These are phyloP conservation scores for Volucella zonaria DNA, from an alignment of 2,888 invertebrate genomes.

Conservation along the genomic window DNA sequence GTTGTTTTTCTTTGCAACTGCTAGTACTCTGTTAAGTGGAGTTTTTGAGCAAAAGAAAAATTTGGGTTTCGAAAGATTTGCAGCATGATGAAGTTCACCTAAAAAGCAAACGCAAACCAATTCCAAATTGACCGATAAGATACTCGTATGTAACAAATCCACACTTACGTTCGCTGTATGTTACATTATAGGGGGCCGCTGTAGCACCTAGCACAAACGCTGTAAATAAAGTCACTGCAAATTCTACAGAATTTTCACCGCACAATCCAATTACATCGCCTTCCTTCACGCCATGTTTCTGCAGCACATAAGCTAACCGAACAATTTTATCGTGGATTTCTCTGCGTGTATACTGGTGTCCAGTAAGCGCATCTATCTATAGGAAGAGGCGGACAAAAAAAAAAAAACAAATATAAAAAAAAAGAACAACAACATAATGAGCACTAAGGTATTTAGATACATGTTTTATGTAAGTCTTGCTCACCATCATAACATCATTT, in stretches of 20 bases:
- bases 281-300: conserved; percentile 82
- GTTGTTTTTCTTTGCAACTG: conserved; percentile 83
- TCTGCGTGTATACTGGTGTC: conserved; percentile 77
- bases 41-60: conserved; percentile 87
- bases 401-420: too few relatives aligned
- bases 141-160: neutral
- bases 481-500: conserved; percentile 83
- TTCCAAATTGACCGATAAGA: neutral
- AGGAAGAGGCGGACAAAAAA: conserved; percentile 12
- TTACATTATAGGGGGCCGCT: conserved; percentile 85
- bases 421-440: neutral
- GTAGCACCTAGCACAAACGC: conserved; percentile 84
- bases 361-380: conserved; percentile 80
- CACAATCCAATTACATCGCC: conserved; percentile 84
- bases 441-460: neutral
- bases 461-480: conserved; percentile 44
- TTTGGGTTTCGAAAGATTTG: conserved; percentile 88
- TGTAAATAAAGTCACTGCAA: conserved; percentile 83
- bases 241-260: conserved; percentile 85
- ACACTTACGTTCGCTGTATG: conserved; percentile 84
- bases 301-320: conserved; percentile 80
- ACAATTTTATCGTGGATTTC: conserved; percentile 78
- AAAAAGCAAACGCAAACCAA: conserved; percentile 36
- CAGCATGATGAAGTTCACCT: conserved; percentile 88
- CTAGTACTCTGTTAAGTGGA: conserved; percentile 84